Base-by-base conservation (phyloP, 2,797 vertebrate genomes). In the Neosilurus mollespiculum region DNA sequence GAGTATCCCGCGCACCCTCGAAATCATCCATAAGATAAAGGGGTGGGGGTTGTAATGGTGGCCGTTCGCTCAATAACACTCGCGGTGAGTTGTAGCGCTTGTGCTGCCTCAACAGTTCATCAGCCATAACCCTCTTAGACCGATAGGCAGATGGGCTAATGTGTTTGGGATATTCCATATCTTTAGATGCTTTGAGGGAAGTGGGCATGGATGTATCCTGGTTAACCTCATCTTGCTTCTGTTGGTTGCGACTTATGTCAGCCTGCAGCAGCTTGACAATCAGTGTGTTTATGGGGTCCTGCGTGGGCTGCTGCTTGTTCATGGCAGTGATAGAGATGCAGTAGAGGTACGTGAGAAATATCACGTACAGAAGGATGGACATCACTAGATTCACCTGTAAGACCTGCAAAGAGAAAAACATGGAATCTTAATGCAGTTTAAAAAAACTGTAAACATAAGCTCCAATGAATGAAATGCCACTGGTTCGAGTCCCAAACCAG, bases 381-480 rank as follows among this genome's bases (percentile, higher is more conserved):
- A 99, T 99, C 96, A 98, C 98, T 97, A 98, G 96, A 96, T 98
- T 99, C 96, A 99, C 98, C 97, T 99, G 97, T 96, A 99, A 97
- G 94, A 99, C 93, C 98, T 99, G 92, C 14, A 91, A 90, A 90
- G 90, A 91, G 78, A 94, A 87, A 14, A 85, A 43, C 43, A 43
- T 43, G 30, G n/a, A 67, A 18, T 16, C 56, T 72, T 72, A 9
- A 77, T 56, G 88, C 15, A 84, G 9, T 71, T 2, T 64, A 11
- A 8, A 16, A 78, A 6, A 15, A 10, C 34, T n/a, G 0, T 22
- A 34, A n/a, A 49, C 14, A 59, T 59, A 43, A 24, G 34, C 14
- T 43, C 49, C 4, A 5, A 51, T 51, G 26, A 37, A 58, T 59
- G 24, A 56, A 75, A 10, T 75, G 9, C n/a, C 16, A 43, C 43